Base-by-base conservation (phyloP, 1,140 invertebrate species). In the Solen grandis region DNA sequence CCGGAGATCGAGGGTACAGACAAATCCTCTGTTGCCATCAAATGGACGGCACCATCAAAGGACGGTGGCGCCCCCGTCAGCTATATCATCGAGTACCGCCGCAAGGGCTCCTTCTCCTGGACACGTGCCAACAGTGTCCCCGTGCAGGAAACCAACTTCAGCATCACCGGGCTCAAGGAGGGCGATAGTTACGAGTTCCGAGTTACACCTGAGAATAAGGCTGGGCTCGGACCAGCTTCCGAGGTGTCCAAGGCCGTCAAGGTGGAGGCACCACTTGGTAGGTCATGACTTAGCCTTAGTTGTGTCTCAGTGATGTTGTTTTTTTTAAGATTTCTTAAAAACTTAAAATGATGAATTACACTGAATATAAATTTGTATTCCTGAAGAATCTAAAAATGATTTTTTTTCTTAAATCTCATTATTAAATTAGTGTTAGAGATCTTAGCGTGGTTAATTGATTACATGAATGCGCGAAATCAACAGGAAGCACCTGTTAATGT, bases 1-100 rank as follows among this genome's bases (percentile, higher is more conserved):
- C 97, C 97, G 33, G 94, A 96, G 91, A 95, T 96, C 0, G 96
- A 95, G 38, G 98, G 99, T 88, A 97, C 99, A 73, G 98, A 97
- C 46, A 97, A 97, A 5, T 98, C 99, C 89, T 97, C 97, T 5
- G 99, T 97, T 88, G 96, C 96, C 0, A 93, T 99, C 57, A 95
- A 96, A 3, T 99, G 98, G 98, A 96, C 96, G 91, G 95, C 97
- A 84, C 97, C 98, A 33, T 84, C 86, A 66, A 79, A 98, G 89
- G 98, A 99, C 92, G 98, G 98, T 78, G 98, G 98, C 55, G 96
- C 96, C 72, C 97, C 98, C 5, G 96, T 99, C 83, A 99, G 99
- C 91, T 99, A 99, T 92, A 95, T 99, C 63, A 96, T 99, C 5
- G 90, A 92, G 70, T 90, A 89, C 79, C 83, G 88, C 22, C 82